phyloP scores from a whole-genome alignment of 2,888 invertebrate species.

The Epistrophella euchroma region DNA sequence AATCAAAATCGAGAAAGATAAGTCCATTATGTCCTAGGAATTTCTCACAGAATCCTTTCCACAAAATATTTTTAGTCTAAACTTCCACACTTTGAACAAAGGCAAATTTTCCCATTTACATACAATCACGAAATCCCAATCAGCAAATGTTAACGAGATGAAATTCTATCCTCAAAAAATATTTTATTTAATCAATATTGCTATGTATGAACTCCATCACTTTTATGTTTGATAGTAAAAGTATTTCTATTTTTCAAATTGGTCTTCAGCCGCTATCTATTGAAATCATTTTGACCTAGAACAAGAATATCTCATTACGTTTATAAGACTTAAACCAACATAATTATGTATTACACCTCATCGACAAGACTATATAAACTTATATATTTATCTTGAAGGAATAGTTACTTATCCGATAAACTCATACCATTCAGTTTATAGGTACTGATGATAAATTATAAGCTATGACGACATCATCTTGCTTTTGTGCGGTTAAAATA shows the following conservation, averaged over 20 bases:
- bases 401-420: background rate
- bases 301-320: background rate
- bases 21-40: too few species aligned
- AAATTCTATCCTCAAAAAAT: too few species aligned
- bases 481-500: background rate
- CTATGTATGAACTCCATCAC: too few species aligned
- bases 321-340: background rate
- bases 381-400: background rate
- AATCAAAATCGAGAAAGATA: too few species aligned
- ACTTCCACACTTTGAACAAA: too few species aligned
- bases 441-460: slow-evolving; percentile 7
- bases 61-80: too few species aligned
- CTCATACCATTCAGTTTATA: background rate
- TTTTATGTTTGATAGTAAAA: background rate
- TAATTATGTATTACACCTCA: background rate
- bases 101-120: too few species aligned
- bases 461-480: background rate
- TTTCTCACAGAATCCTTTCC: too few species aligned
- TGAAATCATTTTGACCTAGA: background rate
- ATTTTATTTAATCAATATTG: too few species aligned
- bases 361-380: background rate
- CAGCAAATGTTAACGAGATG: too few species aligned
- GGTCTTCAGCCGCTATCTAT: background rate
- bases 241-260: background rate
- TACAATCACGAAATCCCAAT: too few species aligned